These are phyloP conservation scores for Ceratosolen fusciceps DNA, from an alignment of 1,140 invertebrate genomes.

Conservation along the genomic window DNA sequence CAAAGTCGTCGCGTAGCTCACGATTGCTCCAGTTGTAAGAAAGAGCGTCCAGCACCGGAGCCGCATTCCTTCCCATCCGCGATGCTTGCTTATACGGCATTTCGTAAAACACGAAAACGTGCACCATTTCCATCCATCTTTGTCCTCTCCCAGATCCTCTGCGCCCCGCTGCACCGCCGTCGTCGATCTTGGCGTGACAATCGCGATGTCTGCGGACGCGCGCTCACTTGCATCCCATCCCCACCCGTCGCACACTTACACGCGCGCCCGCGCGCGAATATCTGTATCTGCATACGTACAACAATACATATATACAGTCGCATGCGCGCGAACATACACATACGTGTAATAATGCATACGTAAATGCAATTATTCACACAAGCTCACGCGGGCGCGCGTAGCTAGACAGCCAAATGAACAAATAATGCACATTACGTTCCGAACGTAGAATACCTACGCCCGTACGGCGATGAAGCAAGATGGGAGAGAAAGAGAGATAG, in stretches of 20 bases:
- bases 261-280: background rate
- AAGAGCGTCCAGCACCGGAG: conserved; percentile 12
- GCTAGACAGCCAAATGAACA: too few species aligned
- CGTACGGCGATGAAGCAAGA: too few species aligned
- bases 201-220: conserved; percentile 23
- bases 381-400: too few species aligned
- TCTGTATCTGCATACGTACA: too few species aligned
- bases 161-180: background rate
- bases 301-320: too few species aligned
- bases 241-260: background rate
- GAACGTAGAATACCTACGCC: too few species aligned
- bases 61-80: conserved; percentile 18
- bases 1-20: background rate
- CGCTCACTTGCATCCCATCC: background rate
- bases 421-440: too few species aligned
- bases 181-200: conserved; percentile 31
- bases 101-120: conserved; percentile 39
- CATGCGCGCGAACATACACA: too few species aligned
- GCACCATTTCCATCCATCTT: conserved; percentile 27
- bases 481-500: too few species aligned
- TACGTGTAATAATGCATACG: too few species aligned
- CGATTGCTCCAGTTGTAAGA: conserved; percentile 23
- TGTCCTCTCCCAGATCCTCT: background rate
- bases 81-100: background rate
- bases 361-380: too few species aligned